phyloP scores from a whole-genome alignment of 2,888 invertebrate genomes.

The Sinelater perroti region DNA sequence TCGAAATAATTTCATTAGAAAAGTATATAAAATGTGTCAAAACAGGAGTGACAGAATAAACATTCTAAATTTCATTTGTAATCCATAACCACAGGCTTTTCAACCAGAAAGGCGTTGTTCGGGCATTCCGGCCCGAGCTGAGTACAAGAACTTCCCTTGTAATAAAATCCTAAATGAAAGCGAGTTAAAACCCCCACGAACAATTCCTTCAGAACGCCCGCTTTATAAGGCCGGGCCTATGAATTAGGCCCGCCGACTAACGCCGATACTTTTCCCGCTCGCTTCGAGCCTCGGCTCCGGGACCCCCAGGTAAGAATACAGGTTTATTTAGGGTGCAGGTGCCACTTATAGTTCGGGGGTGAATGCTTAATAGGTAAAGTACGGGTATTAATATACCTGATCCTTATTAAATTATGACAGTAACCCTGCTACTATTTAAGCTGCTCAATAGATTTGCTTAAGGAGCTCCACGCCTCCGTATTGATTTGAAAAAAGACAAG shows the following conservation, averaged over 20 bases:
- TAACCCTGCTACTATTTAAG: conserved; percentile 10
- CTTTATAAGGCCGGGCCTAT: neutral
- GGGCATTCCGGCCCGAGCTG: no score
- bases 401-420: conserved; percentile 37
- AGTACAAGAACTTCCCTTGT: no score
- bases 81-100: no score
- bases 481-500: no score
- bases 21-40: no score
- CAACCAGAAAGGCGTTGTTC: no score
- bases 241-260: conserved; percentile 8
- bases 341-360: conserved; percentile 30
- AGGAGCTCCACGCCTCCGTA: neutral
- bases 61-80: no score
- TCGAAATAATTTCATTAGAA: no score
- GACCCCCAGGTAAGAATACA: conserved; percentile 20
- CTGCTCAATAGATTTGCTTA: conserved; percentile 17
- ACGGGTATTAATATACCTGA: conserved; percentile 34
- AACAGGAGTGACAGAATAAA: no score
- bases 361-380: conserved; percentile 31
- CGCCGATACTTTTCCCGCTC: conserved; percentile 11
- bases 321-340: conserved; percentile 36
- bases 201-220: neutral
- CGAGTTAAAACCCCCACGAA: no score
- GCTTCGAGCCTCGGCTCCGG: conserved; percentile 5
- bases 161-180: no score